Percentiles rank a stretch among this genome's conserved stretches.
These are phyloP conservation scores for Ptilodon capucinus DNA, from an alignment of 2,888 invertebrate genomes.

Conservation along the genomic window DNA sequence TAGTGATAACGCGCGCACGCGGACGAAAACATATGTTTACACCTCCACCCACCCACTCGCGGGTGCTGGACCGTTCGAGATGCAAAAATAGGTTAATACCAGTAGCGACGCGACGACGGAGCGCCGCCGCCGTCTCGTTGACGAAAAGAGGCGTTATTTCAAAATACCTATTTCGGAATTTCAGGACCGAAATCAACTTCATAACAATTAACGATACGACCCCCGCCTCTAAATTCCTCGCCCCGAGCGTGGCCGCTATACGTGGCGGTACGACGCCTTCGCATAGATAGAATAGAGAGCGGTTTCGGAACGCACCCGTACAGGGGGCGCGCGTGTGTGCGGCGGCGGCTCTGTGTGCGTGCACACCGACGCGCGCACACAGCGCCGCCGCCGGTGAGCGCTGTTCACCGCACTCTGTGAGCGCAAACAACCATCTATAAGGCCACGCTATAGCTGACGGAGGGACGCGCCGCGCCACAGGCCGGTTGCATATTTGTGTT, in stretches of 20 bases:
- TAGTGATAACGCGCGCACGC: constrained; percentile 61
- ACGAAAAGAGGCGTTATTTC: constrained; percentile 78
- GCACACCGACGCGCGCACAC: constrained; percentile 66
- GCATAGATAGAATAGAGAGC: constrained; percentile 83
- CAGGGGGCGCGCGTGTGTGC: constrained; percentile 55
- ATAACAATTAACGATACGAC: constrained; percentile 83
- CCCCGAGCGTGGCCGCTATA: constrained; percentile 82
- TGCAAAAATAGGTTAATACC: constrained; percentile 32
- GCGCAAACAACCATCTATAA: constrained; percentile 84
- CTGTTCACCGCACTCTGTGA: constrained; percentile 84
- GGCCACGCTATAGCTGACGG: constrained; percentile 82
- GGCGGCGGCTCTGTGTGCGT: constrained; percentile 44
- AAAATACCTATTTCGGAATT: constrained; percentile 82
- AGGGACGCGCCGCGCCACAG: constrained; percentile 69
- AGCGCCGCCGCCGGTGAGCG: constrained; percentile 74
- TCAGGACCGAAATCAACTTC: constrained; percentile 83
- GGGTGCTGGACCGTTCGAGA: constrained; percentile 1
- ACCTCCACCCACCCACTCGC: constrained; percentile 11
- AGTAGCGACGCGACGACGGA: constrained; percentile 25
- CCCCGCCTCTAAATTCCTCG: constrained; percentile 83
- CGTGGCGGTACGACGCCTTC: constrained; percentile 82
- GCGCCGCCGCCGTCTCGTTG: constrained; percentile 35
- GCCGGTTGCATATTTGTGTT: constrained; percentile 52
- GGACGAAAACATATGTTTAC: constrained; percentile 50
- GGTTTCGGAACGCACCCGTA: constrained; percentile 82